phyloP scores from a whole-genome alignment of 2,888 invertebrate species.

The Drosophila conformis region DNA sequence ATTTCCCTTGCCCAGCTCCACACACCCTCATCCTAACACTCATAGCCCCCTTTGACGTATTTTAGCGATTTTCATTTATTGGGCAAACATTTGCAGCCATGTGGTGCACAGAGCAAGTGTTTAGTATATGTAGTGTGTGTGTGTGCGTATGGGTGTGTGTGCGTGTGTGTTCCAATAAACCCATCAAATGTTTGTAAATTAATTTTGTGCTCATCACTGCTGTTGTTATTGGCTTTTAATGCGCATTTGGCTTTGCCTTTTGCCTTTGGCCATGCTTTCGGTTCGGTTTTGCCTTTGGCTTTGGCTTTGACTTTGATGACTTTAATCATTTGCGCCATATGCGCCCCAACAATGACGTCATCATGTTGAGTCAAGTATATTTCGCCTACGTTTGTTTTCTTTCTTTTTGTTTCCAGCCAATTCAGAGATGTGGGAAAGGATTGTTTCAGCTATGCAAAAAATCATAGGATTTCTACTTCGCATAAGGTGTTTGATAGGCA shows the following conservation, averaged over 20 bases:
- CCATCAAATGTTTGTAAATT: slow-evolving; percentile 74
- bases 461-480: neutral
- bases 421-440: neutral
- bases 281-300: slow-evolving; percentile 13
- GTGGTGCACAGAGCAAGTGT: slow-evolving; percentile 32
- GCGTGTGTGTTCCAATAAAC: slow-evolving; percentile 51
- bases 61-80: slow-evolving; percentile 69
- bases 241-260: slow-evolving; percentile 58
- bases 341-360: slow-evolving; percentile 68
- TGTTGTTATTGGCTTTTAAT: slow-evolving; percentile 79
- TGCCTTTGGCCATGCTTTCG: slow-evolving; percentile 15
- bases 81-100: slow-evolving; percentile 73
- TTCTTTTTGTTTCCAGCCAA: no score
- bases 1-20: neutral
- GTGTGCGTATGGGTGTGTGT: slow-evolving; percentile 5
- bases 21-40: neutral
- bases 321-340: slow-evolving; percentile 70
- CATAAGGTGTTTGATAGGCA: neutral
- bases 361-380: slow-evolving; percentile 11
- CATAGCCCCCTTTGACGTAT: slow-evolving; percentile 33
- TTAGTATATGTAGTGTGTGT: neutral
- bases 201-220: slow-evolving; percentile 77
- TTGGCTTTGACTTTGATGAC: slow-evolving; percentile 44
- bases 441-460: neutral
- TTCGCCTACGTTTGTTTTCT: neutral